Evolutionary conservation across 2,888 invertebrate genomes (phyloP).

Genomic region (Cosmia trapezina): DNA sequence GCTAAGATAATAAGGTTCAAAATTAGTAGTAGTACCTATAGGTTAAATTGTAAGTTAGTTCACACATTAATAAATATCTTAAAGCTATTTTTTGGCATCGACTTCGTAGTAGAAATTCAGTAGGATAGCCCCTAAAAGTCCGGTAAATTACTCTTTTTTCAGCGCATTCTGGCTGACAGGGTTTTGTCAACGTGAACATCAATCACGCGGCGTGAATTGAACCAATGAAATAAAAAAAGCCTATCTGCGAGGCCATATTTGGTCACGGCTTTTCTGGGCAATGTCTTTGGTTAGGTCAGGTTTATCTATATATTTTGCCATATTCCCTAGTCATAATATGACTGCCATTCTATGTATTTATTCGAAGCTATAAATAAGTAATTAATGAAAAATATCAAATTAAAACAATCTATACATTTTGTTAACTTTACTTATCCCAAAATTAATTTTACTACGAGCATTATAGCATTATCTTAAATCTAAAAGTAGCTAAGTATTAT

Average conservation of each 20-base stretch:
- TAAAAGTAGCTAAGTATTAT: no score
- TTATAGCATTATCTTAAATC: no score
- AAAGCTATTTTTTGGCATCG: background rate
- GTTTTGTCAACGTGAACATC: conserved; percentile 22
- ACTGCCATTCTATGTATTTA: no score
- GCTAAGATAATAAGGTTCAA: no score
- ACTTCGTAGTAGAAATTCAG: background rate
- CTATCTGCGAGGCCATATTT: background rate
- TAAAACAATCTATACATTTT: no score
- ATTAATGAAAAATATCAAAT: no score
- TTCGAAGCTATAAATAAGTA: no score
- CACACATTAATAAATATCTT: background rate
- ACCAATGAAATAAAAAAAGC: conserved; percentile 3
- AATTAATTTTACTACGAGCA: no score
- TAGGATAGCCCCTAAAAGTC: background rate
- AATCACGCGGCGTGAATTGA: background rate
- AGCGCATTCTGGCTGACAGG: background rate
- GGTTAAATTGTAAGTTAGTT: background rate
- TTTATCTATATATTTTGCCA: background rate
- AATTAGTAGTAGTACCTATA: no score
- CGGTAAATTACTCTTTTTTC: background rate
- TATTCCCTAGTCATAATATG: no score
- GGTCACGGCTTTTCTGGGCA: background rate
- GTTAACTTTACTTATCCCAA: no score
- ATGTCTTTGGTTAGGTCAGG: background rate